Base-by-base conservation (phyloP, 2,888 invertebrate genomes). In the Drosophila greeni region DNA sequence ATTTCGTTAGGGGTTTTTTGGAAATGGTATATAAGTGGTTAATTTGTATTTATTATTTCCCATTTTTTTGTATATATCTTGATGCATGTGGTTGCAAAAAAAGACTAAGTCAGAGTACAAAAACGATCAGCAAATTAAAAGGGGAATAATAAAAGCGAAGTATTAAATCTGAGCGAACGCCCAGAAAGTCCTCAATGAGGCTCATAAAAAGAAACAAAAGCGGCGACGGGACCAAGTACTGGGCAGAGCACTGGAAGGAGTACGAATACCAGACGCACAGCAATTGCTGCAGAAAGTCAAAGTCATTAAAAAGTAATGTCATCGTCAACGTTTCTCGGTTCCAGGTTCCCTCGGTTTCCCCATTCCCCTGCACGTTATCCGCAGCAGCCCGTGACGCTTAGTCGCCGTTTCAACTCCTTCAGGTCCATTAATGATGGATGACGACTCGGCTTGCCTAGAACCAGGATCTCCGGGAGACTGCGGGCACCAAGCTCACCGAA, bases 241-340 rank as follows among this genome's bases (percentile, higher is more conserved):
- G 37, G 47, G 42, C 23, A 23, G 45, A 18, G 29, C 18, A 5
- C 9, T 29, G 29, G 14, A 14, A 14, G 45, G 20, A 14, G 18
- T 31, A 20, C 29, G 29, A 47, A 20, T 47, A 47, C 76, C 80
- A 73, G 75, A 75, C 57, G 61, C 65, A 66, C 62, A 70, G 72
- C 77, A 80, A 71, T 84, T 76, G 77, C 82, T 74, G 74, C 84
- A 85, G 74, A 81, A 81, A 85, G 85, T 85, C 85, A 82, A 85
- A 82, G 82, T 84, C 82, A 82, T 82, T 85, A 85, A 82, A 82
- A 75, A 75, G 84, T 85, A 82, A 82, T 82, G 82, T 75, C 82
- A 81, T 74, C 84, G 81, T 85, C 85, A 83, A 74, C 75, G 71
- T 70, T 69, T 43, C 68, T 70, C 55, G 51, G 70, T 75, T 70